Percentiles rank a stretch among this genome's conserved stretches.
Evolutionary conservation across 2,113 vertebrate genomes (phyloP).

Genomic region (Pyxicephalus adspersus): DNA sequence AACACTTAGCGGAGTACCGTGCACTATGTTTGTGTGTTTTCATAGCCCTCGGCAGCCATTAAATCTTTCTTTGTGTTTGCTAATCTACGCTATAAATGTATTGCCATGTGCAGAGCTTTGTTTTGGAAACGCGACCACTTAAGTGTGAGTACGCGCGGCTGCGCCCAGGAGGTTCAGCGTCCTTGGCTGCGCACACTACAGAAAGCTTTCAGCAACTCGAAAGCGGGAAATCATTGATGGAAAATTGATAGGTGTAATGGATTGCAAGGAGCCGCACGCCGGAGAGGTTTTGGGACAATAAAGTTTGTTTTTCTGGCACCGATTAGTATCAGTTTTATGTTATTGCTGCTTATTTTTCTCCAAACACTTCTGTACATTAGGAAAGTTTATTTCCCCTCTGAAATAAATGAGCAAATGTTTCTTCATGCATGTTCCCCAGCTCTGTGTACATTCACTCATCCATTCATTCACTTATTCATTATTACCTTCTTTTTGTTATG

Average conservation of each 20-base stretch:
- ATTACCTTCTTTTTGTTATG: neutral
- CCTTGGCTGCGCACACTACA: neutral
- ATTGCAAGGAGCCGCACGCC: neutral
- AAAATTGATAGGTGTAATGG: slow-evolving; percentile 16
- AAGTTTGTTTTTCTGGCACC: neutral
- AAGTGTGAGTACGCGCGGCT: neutral
- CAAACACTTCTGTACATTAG: neutral
- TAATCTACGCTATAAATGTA: too few species aligned
- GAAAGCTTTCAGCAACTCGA: slow-evolving; percentile 17
- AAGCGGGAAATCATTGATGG: neutral
- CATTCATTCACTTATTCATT: neutral
- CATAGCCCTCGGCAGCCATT: too few species aligned
- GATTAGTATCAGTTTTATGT: neutral
- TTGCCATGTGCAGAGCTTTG: neutral
- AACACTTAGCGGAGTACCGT: too few species aligned
- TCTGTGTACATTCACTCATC: neutral
- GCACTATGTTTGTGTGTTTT: too few species aligned
- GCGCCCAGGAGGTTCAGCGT: slow-evolving; percentile 23
- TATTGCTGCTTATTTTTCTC: neutral
- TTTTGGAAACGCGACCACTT: neutral
- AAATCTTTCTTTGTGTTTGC: too few species aligned
- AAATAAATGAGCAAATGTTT: neutral
- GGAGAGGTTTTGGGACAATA: neutral
- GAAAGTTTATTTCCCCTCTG: neutral
- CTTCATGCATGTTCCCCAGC: too few species aligned